These are phyloP conservation scores for Apodemia duryi DNA, from an alignment of 2,888 invertebrate species.

Conservation along the genomic window DNA sequence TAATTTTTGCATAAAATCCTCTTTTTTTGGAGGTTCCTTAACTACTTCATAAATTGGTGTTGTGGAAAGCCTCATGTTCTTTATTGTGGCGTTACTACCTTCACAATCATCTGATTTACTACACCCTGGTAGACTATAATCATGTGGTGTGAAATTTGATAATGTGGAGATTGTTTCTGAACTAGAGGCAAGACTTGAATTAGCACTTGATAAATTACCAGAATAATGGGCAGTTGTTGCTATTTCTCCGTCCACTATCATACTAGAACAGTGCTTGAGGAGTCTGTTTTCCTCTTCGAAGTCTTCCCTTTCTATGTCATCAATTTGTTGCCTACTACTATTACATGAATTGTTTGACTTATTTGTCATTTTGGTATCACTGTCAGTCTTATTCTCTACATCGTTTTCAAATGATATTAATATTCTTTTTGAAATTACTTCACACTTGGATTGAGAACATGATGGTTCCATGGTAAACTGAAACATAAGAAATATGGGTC, in stretches of 20 bases:
- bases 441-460: conserved; percentile 59
- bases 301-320: conserved; percentile 67
- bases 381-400: conserved; percentile 63
- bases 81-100: conserved; percentile 59
- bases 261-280: conserved; percentile 60
- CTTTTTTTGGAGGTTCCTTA: conserved; percentile 44
- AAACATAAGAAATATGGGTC: conserved; percentile 26
- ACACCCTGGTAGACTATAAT: conserved; percentile 61
- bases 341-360: conserved; percentile 40
- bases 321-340: conserved; percentile 50
- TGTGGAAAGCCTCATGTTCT: conserved; percentile 57
- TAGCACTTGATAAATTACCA: conserved; percentile 55
- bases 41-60: conserved; percentile 40
- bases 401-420: conserved; percentile 44
- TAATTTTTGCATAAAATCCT: conserved; percentile 69
- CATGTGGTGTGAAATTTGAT: conserved; percentile 48
- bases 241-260: conserved; percentile 60
- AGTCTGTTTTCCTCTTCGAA: conserved; percentile 71
- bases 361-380: conserved; percentile 41
- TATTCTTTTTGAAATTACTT: conserved; percentile 50
- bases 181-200: conserved; percentile 62
- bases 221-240: conserved; percentile 48
- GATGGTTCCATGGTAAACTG: conserved; percentile 60
- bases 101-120: conserved; percentile 55
- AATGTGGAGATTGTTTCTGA: conserved; percentile 65